These are phyloP conservation scores for Drosophila prosaltans DNA, from an alignment of 1,140 invertebrate genomes.

Conservation along the genomic window DNA sequence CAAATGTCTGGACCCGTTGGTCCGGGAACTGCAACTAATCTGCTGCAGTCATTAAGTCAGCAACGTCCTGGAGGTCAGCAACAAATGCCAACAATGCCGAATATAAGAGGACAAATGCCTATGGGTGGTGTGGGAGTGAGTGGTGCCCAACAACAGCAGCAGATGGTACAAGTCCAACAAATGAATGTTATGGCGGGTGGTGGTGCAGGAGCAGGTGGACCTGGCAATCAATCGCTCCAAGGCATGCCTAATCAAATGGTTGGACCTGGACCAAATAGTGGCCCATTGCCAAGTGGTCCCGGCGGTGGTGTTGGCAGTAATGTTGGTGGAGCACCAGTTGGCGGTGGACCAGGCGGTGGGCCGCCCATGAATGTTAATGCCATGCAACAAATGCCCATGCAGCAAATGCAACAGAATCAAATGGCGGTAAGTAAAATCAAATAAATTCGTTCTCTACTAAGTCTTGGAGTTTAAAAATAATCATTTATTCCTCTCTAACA, in stretches of 20 bases:
- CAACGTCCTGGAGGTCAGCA: slow-evolving; percentile 69
- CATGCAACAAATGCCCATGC: slow-evolving; percentile 65
- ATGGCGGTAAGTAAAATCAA: slow-evolving; percentile 33
- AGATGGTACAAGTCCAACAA: slow-evolving; percentile 81
- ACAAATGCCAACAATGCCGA: slow-evolving; percentile 78
- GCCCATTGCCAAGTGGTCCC: slow-evolving; percentile 25
- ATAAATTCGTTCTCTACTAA: background rate
- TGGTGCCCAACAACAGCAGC: slow-evolving; percentile 38
- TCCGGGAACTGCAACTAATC: slow-evolving; percentile 71
- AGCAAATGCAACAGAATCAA: slow-evolving; percentile 68
- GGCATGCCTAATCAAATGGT: slow-evolving; percentile 83
- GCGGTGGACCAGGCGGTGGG: slow-evolving; percentile 44
- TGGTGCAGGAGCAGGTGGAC: slow-evolving; percentile 61
- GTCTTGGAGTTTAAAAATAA: too few species aligned
- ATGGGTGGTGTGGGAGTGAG: slow-evolving; percentile 44
- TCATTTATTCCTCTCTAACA: slow-evolving; percentile 6
- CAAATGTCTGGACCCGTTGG: slow-evolving; percentile 82
- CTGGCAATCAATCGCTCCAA: slow-evolving; percentile 84
- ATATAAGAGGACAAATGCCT: slow-evolving; percentile 71
- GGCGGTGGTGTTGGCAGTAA: slow-evolving; percentile 52
- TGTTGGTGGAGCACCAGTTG: slow-evolving; percentile 28
- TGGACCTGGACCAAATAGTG: slow-evolving; percentile 76
- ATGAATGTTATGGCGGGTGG: slow-evolving; percentile 69
- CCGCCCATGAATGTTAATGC: slow-evolving; percentile 62
- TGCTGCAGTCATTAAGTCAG: slow-evolving; percentile 76